phyloP scores from a whole-genome alignment of 2,888 invertebrate species.

The Polydesmus complanatus region DNA sequence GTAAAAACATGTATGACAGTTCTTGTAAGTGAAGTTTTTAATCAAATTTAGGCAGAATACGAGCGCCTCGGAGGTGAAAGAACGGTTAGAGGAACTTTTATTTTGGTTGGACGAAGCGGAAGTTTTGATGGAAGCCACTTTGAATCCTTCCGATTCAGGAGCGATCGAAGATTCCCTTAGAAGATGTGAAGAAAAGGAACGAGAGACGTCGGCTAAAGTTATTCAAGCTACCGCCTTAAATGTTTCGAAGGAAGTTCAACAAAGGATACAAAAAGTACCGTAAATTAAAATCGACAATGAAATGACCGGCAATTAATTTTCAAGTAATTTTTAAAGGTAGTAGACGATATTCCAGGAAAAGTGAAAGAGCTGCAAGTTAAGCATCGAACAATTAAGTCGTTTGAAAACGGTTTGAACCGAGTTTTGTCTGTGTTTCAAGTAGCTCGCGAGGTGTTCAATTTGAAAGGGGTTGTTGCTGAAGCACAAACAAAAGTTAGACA shows the following conservation, averaged over 20 bases:
- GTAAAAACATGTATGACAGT: no score
- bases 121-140: constrained; percentile 43
- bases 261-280: not conserved
- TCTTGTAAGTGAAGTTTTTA: no score
- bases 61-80: constrained; percentile 26
- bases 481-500: constrained; percentile 5
- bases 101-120: constrained; percentile 35
- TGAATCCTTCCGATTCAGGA: constrained; percentile 50
- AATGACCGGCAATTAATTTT: not conserved
- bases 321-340: not conserved
- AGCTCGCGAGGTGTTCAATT: constrained; percentile 1
- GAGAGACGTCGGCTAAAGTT: not conserved
- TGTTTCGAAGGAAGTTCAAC: not conserved
- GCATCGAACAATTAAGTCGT: not conserved
- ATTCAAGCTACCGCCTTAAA: constrained; percentile 1
- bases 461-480: constrained; percentile 3
- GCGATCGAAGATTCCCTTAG: constrained; percentile 40
- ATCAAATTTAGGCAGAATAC: constrained; percentile 15
- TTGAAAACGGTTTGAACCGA: constrained; percentile 4
- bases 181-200: constrained; percentile 8
- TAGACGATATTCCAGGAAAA: constrained; percentile 2
- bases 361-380: not conserved
- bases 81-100: constrained; percentile 32
- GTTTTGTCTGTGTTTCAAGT: constrained; percentile 5
- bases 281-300: not conserved